A percentile compares a stretch with the other conserved stretches of the same genome.
phyloP scores from a whole-genome alignment of 1,140 invertebrate species.

The Tetramorium simillimum region DNA sequence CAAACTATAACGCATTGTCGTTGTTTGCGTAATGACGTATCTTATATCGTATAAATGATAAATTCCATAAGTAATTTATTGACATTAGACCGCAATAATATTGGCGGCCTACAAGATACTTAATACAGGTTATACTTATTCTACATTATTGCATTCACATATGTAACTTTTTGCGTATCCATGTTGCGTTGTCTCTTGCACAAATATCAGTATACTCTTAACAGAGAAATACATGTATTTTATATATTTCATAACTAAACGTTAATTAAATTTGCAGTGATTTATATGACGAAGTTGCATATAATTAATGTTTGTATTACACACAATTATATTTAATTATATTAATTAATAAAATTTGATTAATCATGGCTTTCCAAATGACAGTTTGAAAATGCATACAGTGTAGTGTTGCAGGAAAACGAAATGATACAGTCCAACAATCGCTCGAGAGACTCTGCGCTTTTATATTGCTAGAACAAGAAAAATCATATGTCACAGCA shows the following conservation, averaged over 20 bases:
- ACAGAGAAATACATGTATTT: background rate
- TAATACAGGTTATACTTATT: conserved; percentile 17
- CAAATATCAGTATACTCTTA: background rate
- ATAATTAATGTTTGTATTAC: background rate
- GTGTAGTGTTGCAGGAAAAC: background rate
- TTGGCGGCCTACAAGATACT: background rate
- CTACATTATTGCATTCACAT: background rate
- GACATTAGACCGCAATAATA: background rate
- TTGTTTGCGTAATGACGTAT: background rate
- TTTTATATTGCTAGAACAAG: background rate
- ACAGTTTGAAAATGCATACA: background rate
- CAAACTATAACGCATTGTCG: background rate
- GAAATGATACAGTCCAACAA: background rate
- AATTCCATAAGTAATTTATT: conserved; percentile 7
- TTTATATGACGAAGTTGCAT: background rate
- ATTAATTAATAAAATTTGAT: background rate
- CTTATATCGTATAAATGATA: background rate
- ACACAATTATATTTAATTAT: background rate
- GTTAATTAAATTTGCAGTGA: background rate
- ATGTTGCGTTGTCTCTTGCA: background rate
- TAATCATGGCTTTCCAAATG: no score
- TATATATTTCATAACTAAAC: background rate
- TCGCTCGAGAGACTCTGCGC: background rate
- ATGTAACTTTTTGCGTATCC: background rate
- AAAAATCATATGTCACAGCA: background rate